Evolutionary conservation across 2,113 vertebrate genomes (phyloP).

Genomic region (Centropus unirufus): DNA sequence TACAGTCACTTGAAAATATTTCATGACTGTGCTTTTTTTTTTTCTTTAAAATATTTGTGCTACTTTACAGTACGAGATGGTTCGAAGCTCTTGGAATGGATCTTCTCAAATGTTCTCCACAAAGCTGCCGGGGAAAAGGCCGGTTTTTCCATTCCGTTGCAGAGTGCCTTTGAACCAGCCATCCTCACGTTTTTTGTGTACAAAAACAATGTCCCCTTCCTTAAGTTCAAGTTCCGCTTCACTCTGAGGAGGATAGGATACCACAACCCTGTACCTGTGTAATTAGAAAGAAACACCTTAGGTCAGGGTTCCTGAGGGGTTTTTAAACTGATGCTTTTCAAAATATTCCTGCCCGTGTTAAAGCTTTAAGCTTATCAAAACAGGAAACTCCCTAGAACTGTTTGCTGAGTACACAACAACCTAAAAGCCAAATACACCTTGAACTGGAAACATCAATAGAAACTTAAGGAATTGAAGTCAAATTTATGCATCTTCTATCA

Average conservation of each 20-base stretch:
- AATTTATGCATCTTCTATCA: neutral
- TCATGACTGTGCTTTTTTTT: constrained; percentile 66
- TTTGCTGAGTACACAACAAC: neutral
- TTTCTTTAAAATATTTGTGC: constrained; percentile 71
- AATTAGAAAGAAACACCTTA: neutral
- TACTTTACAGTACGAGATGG: constrained; percentile 49
- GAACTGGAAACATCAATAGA: neutral
- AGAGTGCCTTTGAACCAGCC: constrained; percentile 99
- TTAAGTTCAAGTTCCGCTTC: constrained; percentile 98
- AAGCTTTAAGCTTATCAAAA: neutral
- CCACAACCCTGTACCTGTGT: constrained; percentile 93
- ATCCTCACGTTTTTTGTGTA: constrained; percentile 95
- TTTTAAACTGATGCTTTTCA: neutral
- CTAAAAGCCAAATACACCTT: neutral
- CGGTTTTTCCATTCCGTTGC: constrained; percentile 95
- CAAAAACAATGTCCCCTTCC: constrained; percentile 98
- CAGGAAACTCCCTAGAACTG: neutral
- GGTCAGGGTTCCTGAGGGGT: neutral
- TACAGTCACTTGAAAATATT: constrained; percentile 56
- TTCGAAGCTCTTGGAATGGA: neutral
- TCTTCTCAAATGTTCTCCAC: constrained; percentile 90
- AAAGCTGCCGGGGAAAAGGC: constrained; percentile 97
- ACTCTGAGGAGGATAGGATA: constrained; percentile 97
- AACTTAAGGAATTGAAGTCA: neutral
- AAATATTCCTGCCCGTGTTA: neutral